phyloP scores from a whole-genome alignment of 2,888 invertebrate species.

The Phyllotreta cruciferae region DNA sequence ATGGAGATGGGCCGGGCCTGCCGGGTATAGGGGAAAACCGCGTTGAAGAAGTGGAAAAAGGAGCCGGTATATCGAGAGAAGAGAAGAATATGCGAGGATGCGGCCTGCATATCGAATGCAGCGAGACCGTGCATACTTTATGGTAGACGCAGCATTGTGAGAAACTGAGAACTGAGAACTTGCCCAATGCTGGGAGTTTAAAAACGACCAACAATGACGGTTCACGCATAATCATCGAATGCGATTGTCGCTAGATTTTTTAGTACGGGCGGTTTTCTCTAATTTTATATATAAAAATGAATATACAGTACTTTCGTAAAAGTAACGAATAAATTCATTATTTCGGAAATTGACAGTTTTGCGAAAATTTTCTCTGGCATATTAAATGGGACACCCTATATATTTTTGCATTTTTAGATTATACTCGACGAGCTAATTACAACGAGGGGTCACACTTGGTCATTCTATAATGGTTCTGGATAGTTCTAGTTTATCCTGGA shows the following conservation, averaged over 20 bases:
- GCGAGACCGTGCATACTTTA: conserved; percentile 54
- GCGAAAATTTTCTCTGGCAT: too few species aligned
- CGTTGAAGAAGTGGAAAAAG: conserved; percentile 55
- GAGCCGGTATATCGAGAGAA: too few species aligned
- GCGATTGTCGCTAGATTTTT: conserved; percentile 32
- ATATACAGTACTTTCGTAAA: background rate
- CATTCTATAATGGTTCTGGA: too few species aligned
- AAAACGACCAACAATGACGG: conserved; percentile 40
- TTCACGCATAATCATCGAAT: conserved; percentile 44
- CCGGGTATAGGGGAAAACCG: conserved; percentile 48
- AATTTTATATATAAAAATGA: background rate
- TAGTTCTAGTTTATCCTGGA: too few species aligned
- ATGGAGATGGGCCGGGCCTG: too few species aligned
- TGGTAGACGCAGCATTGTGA: conserved; percentile 55
- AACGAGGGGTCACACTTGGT: too few species aligned
- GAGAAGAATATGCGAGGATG: conserved; percentile 58
- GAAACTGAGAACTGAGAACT: conserved; percentile 57
- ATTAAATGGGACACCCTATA: too few species aligned
- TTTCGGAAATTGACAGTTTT: too few species aligned
- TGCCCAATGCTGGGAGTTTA: conserved; percentile 33
- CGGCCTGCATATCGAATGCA: conserved; percentile 57
- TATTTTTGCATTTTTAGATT: too few species aligned
- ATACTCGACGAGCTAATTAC: too few species aligned
- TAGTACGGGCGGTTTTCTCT: conserved; percentile 25
- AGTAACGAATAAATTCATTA: too few species aligned